Conservation (phyloP, 1,140 invertebrate genomes). For the Berghia stephanieae region DNA sequence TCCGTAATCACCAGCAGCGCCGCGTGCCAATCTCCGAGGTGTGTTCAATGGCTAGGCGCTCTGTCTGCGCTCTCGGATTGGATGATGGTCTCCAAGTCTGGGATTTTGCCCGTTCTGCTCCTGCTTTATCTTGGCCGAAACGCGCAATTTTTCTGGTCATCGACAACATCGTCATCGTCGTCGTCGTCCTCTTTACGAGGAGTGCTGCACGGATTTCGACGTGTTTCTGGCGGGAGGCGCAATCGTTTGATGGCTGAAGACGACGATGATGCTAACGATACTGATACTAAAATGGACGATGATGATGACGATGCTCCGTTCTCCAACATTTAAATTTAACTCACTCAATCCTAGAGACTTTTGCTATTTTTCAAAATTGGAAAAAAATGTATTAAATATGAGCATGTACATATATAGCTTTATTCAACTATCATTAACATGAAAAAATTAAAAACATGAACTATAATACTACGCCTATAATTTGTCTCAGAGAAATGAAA, state of each 20-base stretch:
- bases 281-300: slow-evolving; percentile 23
- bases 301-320: slow-evolving; percentile 35
- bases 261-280: slow-evolving; percentile 35
- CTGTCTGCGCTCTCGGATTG: slow-evolving; percentile 38
- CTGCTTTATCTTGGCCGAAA: too few relatives aligned
- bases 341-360: background rate
- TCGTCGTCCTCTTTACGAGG: slow-evolving; percentile 28
- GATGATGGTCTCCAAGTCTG: slow-evolving; percentile 41
- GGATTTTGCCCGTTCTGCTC: slow-evolving; percentile 35
- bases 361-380: background rate
- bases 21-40: slow-evolving; percentile 22
- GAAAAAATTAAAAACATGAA: background rate
- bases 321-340: slow-evolving; percentile 31
- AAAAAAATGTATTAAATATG: background rate
- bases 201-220: slow-evolving; percentile 35
- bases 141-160: too few relatives aligned
- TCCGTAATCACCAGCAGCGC: slow-evolving; percentile 31
- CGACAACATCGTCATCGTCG: slow-evolving; percentile 22
- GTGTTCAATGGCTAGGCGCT: slow-evolving; percentile 35
- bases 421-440: background rate
- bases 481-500: too few relatives aligned
- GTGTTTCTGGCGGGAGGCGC: too few relatives aligned
- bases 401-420: background rate
- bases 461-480: background rate
- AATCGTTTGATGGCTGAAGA: too few relatives aligned